These are phyloP conservation scores for Tichodroma muraria DNA, from an alignment of 2,113 vertebrate genomes.

Conservation along the genomic window DNA sequence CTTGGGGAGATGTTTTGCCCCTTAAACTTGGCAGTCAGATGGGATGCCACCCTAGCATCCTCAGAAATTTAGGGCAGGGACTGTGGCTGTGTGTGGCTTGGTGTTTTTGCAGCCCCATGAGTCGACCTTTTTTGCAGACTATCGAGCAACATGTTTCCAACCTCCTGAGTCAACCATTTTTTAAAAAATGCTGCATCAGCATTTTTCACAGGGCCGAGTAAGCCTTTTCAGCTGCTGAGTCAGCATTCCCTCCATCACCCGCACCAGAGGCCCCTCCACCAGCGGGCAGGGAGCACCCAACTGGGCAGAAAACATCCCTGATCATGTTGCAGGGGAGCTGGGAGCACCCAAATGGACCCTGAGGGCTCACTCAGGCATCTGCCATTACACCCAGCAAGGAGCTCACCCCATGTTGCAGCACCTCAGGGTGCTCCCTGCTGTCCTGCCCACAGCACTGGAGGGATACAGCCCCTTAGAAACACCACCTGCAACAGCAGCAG, in stretches of 20 bases:
- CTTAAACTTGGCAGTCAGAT: rapidly evolving
- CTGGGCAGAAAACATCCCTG: neutral
- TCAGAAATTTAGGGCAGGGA: neutral
- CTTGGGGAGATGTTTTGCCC: rapidly evolving
- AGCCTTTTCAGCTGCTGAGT: neutral
- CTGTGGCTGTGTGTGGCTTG: rapidly evolving
- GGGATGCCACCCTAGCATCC: neutral
- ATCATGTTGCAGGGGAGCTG: neutral
- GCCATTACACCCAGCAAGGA: no score
- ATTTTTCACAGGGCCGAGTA: neutral
- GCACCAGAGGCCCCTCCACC: neutral
- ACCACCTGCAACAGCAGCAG: neutral
- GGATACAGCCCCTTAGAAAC: neutral
- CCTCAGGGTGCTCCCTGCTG: neutral
- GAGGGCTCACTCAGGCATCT: rapidly evolving
- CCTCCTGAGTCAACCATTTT: neutral
- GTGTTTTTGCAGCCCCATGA: neutral
- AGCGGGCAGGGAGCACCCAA: neutral
- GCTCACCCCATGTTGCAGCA: neutral
- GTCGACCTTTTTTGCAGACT: neutral
- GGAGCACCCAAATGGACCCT: neutral
- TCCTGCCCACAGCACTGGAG: neutral
- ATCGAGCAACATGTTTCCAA: neutral
- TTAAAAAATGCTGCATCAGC: neutral
- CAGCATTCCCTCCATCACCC: neutral